Evolutionary conservation across 2,888 invertebrate species (phyloP).

Genomic region (Ichneumoninae sp.): DNA sequence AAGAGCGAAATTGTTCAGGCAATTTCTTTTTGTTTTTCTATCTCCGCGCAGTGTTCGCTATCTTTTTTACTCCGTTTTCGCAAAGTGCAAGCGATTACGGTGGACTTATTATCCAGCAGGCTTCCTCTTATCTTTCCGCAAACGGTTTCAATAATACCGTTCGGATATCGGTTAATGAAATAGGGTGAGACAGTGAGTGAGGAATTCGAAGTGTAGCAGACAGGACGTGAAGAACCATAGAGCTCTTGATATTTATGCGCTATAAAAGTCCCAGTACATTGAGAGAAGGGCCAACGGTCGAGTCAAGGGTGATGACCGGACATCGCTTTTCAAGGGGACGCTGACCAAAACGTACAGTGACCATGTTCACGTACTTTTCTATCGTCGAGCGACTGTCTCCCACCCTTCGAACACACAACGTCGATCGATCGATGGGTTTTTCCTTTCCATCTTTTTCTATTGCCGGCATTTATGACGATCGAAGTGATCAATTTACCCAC

Average conservation of each 20-base stretch:
- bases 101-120: constrained; percentile 28
- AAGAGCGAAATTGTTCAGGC: constrained; percentile 25
- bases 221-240: constrained; percentile 68
- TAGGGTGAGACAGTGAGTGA: constrained; percentile 19
- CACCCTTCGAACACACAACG: constrained; percentile 49
- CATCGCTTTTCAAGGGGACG: constrained; percentile 79
- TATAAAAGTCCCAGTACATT: constrained; percentile 81
- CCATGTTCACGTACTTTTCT: constrained; percentile 30
- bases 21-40: constrained; percentile 19
- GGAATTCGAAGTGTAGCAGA: constrained; percentile 17
- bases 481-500: constrained; percentile 83
- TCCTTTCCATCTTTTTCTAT: constrained; percentile 59
- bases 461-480: constrained; percentile 78
- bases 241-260: constrained; percentile 84
- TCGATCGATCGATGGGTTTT: constrained; percentile 54
- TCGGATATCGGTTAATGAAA: constrained; percentile 76
- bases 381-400: constrained; percentile 49
- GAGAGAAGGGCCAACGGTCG: constrained; percentile 74
- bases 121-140: constrained; percentile 70
- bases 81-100: constrained; percentile 2
- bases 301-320: constrained; percentile 83
- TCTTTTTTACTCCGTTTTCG: background rate
- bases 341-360: constrained; percentile 55
- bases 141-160: constrained; percentile 82
- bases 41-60: constrained; percentile 17